These are phyloP conservation scores for Antechinus stuartii DNA, from an alignment of 2,113 vertebrate genomes.

Conservation along the genomic window DNA sequence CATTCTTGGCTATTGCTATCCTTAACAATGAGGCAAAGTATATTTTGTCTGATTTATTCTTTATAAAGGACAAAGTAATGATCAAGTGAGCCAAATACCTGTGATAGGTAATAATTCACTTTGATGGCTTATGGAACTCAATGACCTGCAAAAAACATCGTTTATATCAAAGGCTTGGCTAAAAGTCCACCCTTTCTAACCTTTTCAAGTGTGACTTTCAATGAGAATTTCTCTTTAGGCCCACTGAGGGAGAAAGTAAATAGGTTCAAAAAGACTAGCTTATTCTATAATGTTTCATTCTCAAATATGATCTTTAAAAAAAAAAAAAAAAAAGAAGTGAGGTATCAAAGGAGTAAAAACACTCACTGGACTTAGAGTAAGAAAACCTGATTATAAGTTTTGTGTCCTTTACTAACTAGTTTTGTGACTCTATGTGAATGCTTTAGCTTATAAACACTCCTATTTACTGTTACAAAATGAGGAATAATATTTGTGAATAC, in stretches of 20 bases:
- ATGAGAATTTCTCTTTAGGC: background rate
- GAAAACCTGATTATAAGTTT: background rate
- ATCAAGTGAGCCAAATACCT: background rate
- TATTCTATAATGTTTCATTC: conserved; percentile 23
- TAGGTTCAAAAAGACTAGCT: background rate
- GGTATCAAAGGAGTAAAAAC: background rate
- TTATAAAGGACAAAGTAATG: background rate
- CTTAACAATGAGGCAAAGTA: background rate
- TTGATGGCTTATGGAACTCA: background rate
- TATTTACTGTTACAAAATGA: background rate
- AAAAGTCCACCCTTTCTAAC: conserved; percentile 5
- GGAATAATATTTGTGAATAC: background rate
- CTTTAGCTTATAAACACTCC: background rate
- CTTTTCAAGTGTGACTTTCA: background rate
- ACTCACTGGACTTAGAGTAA: background rate
- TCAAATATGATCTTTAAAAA: background rate
- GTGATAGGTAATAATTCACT: background rate
- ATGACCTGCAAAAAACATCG: background rate
- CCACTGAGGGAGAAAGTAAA: conserved; percentile 29
- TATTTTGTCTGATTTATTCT: background rate
- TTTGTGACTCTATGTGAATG: background rate
- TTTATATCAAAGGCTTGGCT: conserved; percentile 1
- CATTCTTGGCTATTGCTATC: background rate
- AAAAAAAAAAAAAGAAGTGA: background rate
- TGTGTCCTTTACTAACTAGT: background rate